Evolutionary conservation across 2,113 vertebrate species (phyloP).

Genomic region (Protobothrops mucrosquamatus): DNA sequence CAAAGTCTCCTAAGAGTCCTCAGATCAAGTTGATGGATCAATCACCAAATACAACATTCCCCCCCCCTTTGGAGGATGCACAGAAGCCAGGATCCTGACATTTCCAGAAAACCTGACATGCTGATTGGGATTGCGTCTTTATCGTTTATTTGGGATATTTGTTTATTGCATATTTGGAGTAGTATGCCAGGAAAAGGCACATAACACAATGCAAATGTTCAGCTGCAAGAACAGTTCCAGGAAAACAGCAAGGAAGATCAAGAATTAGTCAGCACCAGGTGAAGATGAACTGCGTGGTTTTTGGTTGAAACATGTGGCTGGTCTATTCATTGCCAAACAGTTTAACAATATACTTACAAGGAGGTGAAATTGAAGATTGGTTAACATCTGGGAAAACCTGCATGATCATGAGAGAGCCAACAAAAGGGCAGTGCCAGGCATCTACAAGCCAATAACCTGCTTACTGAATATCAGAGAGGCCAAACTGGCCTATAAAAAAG

Average conservation of each 20-base stretch:
- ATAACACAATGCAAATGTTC: background rate
- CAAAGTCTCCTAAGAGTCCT: background rate
- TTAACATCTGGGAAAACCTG: no score
- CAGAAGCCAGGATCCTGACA: background rate
- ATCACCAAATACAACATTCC: background rate
- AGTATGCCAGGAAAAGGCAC: background rate
- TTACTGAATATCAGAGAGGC: no score
- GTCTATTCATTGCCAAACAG: no score
- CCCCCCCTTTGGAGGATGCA: background rate
- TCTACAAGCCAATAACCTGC: background rate
- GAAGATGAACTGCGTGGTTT: no score
- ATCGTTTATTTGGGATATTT: background rate
- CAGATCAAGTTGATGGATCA: background rate
- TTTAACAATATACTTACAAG: background rate
- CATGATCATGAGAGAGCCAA: background rate
- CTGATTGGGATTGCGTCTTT: background rate
- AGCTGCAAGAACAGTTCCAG: background rate
- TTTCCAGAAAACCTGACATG: background rate
- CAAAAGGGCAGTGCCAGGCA: background rate
- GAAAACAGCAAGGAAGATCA: background rate
- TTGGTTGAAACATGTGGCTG: no score
- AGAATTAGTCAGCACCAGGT: no score
- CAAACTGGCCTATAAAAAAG: no score
- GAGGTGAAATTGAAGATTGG: no score
- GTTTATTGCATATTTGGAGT: background rate